Evolutionary conservation across 2,888 invertebrate species (phyloP).

Genomic region (Acanthosepion lycidas): DNA sequence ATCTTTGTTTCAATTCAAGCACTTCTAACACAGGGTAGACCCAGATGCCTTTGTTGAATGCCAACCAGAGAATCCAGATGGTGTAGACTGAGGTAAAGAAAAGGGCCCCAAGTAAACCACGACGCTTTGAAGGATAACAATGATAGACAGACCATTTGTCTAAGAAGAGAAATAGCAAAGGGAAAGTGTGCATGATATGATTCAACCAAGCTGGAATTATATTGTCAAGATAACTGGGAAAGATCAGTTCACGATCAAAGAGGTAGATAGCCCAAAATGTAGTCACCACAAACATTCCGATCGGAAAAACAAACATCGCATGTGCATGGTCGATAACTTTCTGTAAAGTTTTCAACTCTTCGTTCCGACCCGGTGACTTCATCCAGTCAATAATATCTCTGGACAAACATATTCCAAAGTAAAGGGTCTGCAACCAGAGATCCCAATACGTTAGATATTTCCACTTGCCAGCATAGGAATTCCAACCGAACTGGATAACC

Average conservation of each 20-base stretch:
- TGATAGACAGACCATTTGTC: constrained; percentile 86
- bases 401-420: neutral
- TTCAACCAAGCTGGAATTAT: constrained; percentile 23
- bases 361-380: neutral
- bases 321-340: neutral
- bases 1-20: constrained; percentile 83
- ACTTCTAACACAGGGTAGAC: constrained; percentile 92
- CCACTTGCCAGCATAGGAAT: neutral
- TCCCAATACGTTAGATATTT: constrained; percentile 36
- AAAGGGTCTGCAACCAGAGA: constrained; percentile 23
- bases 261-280: constrained; percentile 24
- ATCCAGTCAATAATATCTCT: neutral
- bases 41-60: constrained; percentile 82
- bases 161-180: constrained; percentile 84
- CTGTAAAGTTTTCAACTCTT: neutral
- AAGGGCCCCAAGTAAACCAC: constrained; percentile 80
- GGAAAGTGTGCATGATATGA: constrained; percentile 82
- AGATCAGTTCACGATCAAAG: constrained; percentile 35
- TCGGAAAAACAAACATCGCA: neutral
- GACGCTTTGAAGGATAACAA: constrained; percentile 83
- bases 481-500: constrained; percentile 35
- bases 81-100: constrained; percentile 78
- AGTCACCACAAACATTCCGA: constrained; percentile 35
- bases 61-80: constrained; percentile 76
- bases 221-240: neutral